Base-by-base conservation (phyloP, 1,140 invertebrate species). In the Stenopsyche tienmushanensis region DNA sequence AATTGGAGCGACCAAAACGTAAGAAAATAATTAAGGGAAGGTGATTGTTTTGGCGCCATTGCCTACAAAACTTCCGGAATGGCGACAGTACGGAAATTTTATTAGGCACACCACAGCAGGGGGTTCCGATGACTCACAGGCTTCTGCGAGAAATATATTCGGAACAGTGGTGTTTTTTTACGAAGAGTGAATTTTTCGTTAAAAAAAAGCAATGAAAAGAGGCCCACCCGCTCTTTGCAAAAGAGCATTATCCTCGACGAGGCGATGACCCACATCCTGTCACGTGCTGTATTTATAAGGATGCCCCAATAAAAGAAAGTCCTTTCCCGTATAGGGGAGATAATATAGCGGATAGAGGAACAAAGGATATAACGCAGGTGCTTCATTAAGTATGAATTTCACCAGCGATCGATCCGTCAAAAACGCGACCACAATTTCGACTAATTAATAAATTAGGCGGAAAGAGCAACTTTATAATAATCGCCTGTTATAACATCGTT, bases 271-370 rank as follows among this genome's bases (percentile, higher is more conserved):
- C 57, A 44, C 42, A 60, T 60, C 57, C 57, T 60, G 57, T 23
- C 57, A 60, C 57, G 57, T 60, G 57, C 57, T 60, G 42, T 44
- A 60, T 25, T 60, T 26, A 15, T 44, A 47, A 60, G 57, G 57
- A 47, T 60, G 17, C 52, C 18, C 44, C 44, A 18, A 47, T 47
- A 15, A 18, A 39, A n/a, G n/a, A n/a, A n/a, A n/a, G n/a, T 39
- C 3, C 26, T 13, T 13, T 15, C 29, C 53, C 7, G 23, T n/a
- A 24, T 49, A 25, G 25, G 20, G 25, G 25, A 57, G 34, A 41
- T 26, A n/a, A n/a, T n/a, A n/a, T n/a, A n/a, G n/a, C n/a, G n/a
- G 25, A 57, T 18, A 21, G n/a, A 17, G 3, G 9, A 21, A 57
- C 53, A 39, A 18, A 57, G 13, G n/a, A 39, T n/a, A 50, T 13